phyloP scores from a whole-genome alignment of 2,888 invertebrate genomes.

The Neoaliturus tenellus region DNA sequence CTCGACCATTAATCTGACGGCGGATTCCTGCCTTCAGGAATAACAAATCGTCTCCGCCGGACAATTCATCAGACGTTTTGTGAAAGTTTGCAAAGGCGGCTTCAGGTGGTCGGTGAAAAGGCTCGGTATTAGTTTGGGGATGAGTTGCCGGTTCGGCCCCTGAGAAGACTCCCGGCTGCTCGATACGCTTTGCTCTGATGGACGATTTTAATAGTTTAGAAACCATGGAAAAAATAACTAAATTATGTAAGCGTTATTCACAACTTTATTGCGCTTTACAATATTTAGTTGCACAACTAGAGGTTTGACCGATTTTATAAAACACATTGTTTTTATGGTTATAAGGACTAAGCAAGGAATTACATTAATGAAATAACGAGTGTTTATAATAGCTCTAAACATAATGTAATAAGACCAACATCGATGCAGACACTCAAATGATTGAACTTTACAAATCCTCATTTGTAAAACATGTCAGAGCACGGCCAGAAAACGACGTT shows the following conservation, averaged over 20 bases:
- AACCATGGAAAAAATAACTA: too few species aligned
- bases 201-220: too few species aligned
- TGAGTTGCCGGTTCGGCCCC: slow-evolving; percentile 25
- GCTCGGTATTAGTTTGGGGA: background rate
- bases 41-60: slow-evolving; percentile 54
- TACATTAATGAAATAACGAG: too few species aligned
- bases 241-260: too few species aligned
- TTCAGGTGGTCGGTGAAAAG: slow-evolving; percentile 30
- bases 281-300: too few species aligned
- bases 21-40: slow-evolving; percentile 52
- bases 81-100: slow-evolving; percentile 27
- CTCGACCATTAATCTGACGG: slow-evolving; percentile 49
- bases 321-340: too few species aligned
- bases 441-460: background rate
- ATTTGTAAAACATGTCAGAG: background rate
- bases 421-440: background rate
- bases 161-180: background rate
- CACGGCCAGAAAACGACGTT: background rate
- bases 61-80: slow-evolving; percentile 28
- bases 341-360: too few species aligned
- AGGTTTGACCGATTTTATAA: too few species aligned
- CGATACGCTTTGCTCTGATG: too few species aligned
- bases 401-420: too few species aligned
- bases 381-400: too few species aligned
- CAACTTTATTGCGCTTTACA: too few species aligned